Evolutionary conservation across 2,888 invertebrate species (phyloP).

Genomic region (Philereme transversata): DNA sequence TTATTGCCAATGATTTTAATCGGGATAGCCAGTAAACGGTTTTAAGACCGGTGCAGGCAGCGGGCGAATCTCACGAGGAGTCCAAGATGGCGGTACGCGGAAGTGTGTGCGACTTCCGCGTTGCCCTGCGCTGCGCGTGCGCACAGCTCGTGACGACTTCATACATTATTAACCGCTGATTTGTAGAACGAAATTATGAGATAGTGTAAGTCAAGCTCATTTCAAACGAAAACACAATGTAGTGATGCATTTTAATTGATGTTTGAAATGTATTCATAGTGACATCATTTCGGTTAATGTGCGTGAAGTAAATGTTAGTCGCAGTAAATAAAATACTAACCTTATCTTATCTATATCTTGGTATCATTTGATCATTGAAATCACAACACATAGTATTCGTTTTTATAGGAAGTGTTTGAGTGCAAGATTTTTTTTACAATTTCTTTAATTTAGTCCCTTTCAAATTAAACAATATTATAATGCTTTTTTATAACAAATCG

Average conservation of each 20-base stretch:
- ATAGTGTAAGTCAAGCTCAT: constrained; percentile 44
- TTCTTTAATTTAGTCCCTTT: too few relatives aligned
- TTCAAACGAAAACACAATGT: constrained; percentile 12
- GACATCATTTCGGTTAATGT: constrained; percentile 17
- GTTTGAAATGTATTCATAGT: constrained; percentile 2
- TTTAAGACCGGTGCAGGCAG: constrained; percentile 41
- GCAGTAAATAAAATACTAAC: background rate
- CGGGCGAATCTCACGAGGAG: constrained; percentile 72
- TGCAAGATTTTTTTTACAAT: too few relatives aligned
- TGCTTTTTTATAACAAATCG: too few relatives aligned
- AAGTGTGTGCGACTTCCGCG: constrained; percentile 79
- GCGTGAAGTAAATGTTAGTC: constrained; percentile 2
- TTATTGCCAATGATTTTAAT: constrained; percentile 14
- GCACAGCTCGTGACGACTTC: constrained; percentile 69
- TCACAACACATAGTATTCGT: too few relatives aligned
- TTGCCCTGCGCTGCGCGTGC: constrained; percentile 72
- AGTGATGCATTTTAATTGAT: constrained; percentile 17
- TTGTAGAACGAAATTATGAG: constrained; percentile 56
- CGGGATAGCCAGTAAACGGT: constrained; percentile 19
- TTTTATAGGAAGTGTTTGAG: too few relatives aligned
- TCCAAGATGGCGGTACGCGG: constrained; percentile 82
- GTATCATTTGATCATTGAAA: too few relatives aligned
- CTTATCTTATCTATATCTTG: too few relatives aligned
- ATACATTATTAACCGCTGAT: constrained; percentile 66
- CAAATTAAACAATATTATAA: too few relatives aligned